phyloP scores from a whole-genome alignment of 2,888 invertebrate species.

The Germaria angustata region DNA sequence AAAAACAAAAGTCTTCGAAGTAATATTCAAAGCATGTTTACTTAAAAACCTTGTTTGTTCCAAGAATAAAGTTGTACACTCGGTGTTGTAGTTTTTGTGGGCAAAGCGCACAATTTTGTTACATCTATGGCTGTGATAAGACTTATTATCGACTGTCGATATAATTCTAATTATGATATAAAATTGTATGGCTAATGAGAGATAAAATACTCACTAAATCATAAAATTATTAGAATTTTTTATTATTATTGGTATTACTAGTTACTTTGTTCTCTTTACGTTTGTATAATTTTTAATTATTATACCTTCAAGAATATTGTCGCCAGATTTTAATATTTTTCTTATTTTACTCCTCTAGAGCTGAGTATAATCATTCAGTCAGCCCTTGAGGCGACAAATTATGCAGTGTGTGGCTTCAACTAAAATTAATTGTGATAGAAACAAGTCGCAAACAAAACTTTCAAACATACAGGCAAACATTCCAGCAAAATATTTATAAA shows the following conservation, averaged over 20 bases:
- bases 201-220: no score
- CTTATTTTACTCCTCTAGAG: background rate
- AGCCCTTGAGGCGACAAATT: constrained; percentile 60
- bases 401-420: constrained; percentile 58
- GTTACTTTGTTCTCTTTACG: background rate
- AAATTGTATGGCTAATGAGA: no score
- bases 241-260: background rate
- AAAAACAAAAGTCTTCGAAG: no score
- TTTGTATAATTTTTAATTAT: background rate
- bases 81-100: no score
- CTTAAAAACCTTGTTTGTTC: no score
- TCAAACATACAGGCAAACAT: background rate
- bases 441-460: constrained; percentile 43
- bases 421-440: constrained; percentile 54
- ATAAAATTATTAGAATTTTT: no score
- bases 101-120: no score
- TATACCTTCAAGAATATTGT: constrained; percentile 56
- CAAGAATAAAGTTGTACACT: no score
- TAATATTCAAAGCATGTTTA: no score
- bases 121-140: no score
- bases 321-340: constrained; percentile 43
- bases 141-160: no score
- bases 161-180: no score
- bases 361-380: constrained; percentile 6
- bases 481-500: background rate